Conservation (phyloP, 1,140 invertebrate species). For the Monochamus saltuarius region DNA sequence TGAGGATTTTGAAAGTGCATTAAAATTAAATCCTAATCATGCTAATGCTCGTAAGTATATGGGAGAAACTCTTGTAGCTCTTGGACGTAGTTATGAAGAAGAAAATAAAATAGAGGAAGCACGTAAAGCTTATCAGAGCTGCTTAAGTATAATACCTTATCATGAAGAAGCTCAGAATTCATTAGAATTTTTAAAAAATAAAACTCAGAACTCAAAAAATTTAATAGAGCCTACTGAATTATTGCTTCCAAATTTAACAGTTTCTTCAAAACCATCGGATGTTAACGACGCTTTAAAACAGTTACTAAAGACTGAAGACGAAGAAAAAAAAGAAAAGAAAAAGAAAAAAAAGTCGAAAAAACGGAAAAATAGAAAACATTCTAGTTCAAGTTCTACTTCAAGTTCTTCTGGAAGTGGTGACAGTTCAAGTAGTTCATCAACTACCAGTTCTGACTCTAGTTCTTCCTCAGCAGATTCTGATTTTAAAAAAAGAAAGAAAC, state of each 20-base stretch:
- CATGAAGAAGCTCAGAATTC: conserved; percentile 84
- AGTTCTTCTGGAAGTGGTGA: conserved; percentile 66
- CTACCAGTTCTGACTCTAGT: conserved; percentile 61
- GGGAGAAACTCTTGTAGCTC: conserved; percentile 86
- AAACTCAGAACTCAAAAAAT: conserved; percentile 57
- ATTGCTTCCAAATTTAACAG: conserved; percentile 53
- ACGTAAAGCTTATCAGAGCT: conserved; percentile 79
- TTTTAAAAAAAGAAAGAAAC: conserved; percentile 63
- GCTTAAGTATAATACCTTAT: conserved; percentile 74
- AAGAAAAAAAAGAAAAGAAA: conserved; percentile 74
- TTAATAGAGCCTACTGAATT: conserved; percentile 62
- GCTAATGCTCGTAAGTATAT: conserved; percentile 94
- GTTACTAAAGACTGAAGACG: conserved; percentile 56
- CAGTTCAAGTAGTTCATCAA: conserved; percentile 51
- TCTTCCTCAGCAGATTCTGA: conserved; percentile 63
- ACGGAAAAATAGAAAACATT: conserved; percentile 67
- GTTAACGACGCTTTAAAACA: conserved; percentile 67
- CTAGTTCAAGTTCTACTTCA: conserved; percentile 58
- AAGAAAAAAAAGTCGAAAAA: conserved; percentile 70
- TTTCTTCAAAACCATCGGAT: conserved; percentile 55
- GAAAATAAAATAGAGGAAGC: conserved; percentile 84
- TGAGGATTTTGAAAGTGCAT: conserved; percentile 89
- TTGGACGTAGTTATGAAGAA: conserved; percentile 80
- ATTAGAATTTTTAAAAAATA: conserved; percentile 73
- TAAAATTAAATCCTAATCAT: conserved; percentile 85